Conservation (phyloP, 2,797 vertebrate genomes). For the Acanthopagrus latus region DNA sequence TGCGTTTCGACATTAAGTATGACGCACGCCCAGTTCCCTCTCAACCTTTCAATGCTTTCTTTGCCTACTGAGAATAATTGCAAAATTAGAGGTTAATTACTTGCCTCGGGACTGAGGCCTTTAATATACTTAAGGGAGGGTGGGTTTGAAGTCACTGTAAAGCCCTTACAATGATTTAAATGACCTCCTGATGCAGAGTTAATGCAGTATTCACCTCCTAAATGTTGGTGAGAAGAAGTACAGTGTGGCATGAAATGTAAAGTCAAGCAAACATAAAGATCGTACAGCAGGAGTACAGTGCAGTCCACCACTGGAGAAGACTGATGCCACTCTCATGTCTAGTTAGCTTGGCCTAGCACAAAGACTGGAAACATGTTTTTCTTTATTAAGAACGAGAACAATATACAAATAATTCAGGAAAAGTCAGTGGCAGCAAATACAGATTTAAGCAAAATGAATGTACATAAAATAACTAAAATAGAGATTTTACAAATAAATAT, state of each 20-base stretch:
- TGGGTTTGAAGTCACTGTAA: slow-evolving; percentile 7
- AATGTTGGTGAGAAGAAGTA: background rate
- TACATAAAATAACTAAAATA: too few species aligned
- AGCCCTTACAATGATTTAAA: slow-evolving; percentile 4
- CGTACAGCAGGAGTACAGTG: too few species aligned
- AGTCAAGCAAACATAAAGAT: background rate
- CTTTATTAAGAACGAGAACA: too few species aligned
- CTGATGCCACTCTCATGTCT: background rate
- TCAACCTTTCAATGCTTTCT: slow-evolving; percentile 33
- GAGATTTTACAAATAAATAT: too few species aligned
- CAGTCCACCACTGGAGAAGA: background rate
- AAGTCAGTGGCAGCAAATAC: too few species aligned
- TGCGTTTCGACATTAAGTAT: slow-evolving; percentile 47
- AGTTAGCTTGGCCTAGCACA: background rate
- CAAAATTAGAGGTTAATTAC: slow-evolving; percentile 53
- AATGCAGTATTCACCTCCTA: background rate
- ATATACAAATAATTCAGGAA: too few species aligned
- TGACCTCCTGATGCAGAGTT: background rate
- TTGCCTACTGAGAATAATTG: slow-evolving; percentile 39
- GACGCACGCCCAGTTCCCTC: slow-evolving; percentile 46
- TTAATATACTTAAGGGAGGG: slow-evolving; percentile 8
- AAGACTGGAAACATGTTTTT: background rate
- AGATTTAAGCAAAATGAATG: too few species aligned
- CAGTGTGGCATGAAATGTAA: background rate
- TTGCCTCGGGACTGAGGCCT: slow-evolving; percentile 12